A percentile compares a stretch with the other conserved stretches of the same genome.
phyloP scores from a whole-genome alignment of 2,888 invertebrate species.

The Drosophila birchii region DNA sequence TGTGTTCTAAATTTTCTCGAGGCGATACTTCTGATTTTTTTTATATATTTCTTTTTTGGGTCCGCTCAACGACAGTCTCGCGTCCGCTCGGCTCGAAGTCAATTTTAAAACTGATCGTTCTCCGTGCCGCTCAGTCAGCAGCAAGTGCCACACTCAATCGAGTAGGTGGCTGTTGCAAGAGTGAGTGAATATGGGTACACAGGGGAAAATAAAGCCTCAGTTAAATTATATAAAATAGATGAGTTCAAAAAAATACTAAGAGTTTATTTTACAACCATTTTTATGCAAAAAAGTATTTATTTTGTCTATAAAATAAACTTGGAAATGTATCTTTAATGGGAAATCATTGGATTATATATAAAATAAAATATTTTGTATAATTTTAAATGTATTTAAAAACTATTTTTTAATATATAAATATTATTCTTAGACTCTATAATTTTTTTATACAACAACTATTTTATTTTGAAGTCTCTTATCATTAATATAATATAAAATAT shows the following conservation, averaged over 20 bases:
- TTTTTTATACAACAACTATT: background rate
- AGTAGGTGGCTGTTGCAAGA: slow-evolving; percentile 1
- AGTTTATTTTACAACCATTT: background rate
- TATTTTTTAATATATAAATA: too few relatives aligned
- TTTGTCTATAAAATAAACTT: too few relatives aligned
- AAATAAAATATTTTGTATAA: too few relatives aligned
- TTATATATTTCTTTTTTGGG: slow-evolving; percentile 17
- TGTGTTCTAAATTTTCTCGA: slow-evolving; percentile 50
- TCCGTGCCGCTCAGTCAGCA: slow-evolving; percentile 53
- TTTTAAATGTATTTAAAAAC: too few relatives aligned
- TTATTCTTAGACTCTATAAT: too few relatives aligned
- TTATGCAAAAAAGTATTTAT: too few relatives aligned
- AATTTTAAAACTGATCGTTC: slow-evolving; percentile 83
- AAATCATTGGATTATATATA: too few relatives aligned
- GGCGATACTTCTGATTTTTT: slow-evolving; percentile 45
- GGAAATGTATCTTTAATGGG: background rate
- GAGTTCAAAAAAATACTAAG: rapidly evolving
- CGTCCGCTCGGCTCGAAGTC: slow-evolving; percentile 82
- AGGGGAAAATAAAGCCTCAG: background rate
- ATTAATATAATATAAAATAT: background rate
- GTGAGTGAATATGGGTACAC: slow-evolving; percentile 4
- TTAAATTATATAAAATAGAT: background rate
- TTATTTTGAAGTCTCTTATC: background rate
- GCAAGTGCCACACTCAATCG: slow-evolving; percentile 60
- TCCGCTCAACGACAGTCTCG: slow-evolving; percentile 58